Percentiles rank a stretch among this genome's conserved stretches.
These are phyloP conservation scores for Ochotona curzoniae DNA, from an alignment of 2,113 vertebrate genomes.

Conservation along the genomic window DNA sequence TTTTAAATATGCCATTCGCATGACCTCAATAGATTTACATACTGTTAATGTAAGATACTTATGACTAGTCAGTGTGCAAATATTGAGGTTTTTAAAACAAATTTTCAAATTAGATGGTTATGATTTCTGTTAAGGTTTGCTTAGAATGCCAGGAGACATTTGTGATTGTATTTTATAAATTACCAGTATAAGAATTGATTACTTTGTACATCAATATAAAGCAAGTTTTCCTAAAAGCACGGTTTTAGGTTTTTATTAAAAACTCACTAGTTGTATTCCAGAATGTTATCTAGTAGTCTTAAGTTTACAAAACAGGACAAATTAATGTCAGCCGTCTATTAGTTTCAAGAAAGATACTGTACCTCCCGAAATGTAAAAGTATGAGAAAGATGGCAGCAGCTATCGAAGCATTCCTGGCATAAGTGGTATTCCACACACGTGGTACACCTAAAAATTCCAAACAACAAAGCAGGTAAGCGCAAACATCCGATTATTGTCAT, in stretches of 20 bases:
- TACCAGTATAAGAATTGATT: not conserved
- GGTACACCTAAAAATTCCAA: conserved; percentile 81
- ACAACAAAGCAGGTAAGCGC: not conserved
- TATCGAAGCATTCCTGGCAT: conserved; percentile 84
- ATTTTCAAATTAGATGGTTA: not conserved
- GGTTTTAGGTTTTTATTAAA: not conserved
- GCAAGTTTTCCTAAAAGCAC: not conserved
- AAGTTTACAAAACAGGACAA: not conserved
- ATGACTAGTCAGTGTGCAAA: not conserved
- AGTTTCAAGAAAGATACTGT: conserved; percentile 45
- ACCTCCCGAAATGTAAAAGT: conserved; percentile 84
- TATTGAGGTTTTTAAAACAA: not conserved
- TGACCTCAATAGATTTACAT: not conserved
- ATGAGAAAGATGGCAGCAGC: conserved; percentile 77
- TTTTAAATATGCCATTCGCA: not conserved
- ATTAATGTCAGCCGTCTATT: not conserved
- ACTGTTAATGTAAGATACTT: not conserved
- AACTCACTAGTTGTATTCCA: not conserved
- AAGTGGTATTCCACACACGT: conserved; percentile 85
- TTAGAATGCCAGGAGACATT: not conserved
- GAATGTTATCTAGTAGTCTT: not conserved
- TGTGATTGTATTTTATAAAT: conserved; percentile 21
- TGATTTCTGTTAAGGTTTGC: not conserved
- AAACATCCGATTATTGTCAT: not conserved
- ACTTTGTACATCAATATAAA: not conserved